These are phyloP conservation scores for Odontamblyopus lacepedii DNA, from an alignment of 2,797 vertebrate species.

Conservation along the genomic window DNA sequence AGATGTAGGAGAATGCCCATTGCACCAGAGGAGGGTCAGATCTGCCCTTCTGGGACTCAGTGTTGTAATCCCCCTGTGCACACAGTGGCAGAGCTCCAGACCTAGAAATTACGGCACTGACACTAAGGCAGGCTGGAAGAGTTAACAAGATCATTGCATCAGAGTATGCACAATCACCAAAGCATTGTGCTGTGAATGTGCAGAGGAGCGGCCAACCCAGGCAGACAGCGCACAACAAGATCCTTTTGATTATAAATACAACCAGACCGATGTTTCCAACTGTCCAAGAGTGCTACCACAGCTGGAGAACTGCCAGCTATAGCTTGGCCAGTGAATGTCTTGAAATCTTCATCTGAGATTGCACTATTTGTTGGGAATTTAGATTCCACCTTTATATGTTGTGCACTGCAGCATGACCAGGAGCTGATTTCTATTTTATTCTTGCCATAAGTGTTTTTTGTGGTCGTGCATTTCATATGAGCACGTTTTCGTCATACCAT, in stretches of 20 bases:
- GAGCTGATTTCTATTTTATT: not conserved
- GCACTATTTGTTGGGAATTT: slow-evolving; percentile 6
- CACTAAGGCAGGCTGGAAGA: slow-evolving; percentile 20
- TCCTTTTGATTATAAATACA: slow-evolving; percentile 23
- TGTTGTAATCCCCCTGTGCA: slow-evolving; percentile 23
- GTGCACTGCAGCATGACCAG: not conserved
- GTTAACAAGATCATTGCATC: slow-evolving; percentile 44
- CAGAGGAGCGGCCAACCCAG: slow-evolving; percentile 9
- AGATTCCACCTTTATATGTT: not conserved
- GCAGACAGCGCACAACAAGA: not conserved
- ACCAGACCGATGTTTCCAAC: slow-evolving; percentile 17
- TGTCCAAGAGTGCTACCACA: slow-evolving; percentile 1
- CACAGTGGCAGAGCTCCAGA: slow-evolving; percentile 19
- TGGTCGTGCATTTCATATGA: slow-evolving; percentile 3
- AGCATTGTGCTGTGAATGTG: slow-evolving; percentile 24
- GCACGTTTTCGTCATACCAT: slow-evolving; percentile 17
- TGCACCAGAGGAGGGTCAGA: not conserved
- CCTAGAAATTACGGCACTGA: not conserved
- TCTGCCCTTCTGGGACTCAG: slow-evolving; percentile 14
- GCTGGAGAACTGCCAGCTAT: slow-evolving; percentile 4
- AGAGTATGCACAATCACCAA: slow-evolving; percentile 30
- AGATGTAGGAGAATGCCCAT: slow-evolving; percentile 20
- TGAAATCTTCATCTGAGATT: not conserved
- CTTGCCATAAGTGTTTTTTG: not conserved
- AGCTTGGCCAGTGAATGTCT: not conserved